phyloP scores from a whole-genome alignment of 2,797 vertebrate genomes.

The Rhadinocentrus ornatus region DNA sequence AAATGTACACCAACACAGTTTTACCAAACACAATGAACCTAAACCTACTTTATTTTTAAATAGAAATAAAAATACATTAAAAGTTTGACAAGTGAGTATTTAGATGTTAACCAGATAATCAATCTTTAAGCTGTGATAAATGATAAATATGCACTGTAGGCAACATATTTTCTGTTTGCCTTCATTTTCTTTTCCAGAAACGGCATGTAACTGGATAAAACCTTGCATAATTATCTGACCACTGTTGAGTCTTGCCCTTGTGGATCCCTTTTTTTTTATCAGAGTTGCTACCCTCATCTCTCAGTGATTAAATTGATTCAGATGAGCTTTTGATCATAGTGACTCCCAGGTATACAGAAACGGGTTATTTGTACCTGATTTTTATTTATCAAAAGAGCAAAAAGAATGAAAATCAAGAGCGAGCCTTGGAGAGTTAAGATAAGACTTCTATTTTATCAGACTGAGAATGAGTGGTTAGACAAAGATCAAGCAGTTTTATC shows the following conservation, averaged over 20 bases:
- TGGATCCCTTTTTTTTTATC: neutral
- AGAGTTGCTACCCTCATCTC: neutral
- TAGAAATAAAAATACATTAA: neutral
- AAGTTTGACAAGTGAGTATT: neutral
- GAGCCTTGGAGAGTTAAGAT: neutral
- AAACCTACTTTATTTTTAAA: neutral
- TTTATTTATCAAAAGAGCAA: neutral
- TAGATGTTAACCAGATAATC: neutral
- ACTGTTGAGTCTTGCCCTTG: neutral
- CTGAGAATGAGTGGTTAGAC: neutral
- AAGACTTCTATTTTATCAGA: neutral
- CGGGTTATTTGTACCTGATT: neutral
- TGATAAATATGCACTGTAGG: neutral
- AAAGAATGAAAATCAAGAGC: neutral
- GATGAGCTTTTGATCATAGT: neutral
- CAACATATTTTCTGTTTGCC: neutral
- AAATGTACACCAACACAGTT: neutral
- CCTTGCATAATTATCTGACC: neutral
- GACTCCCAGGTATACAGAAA: neutral
- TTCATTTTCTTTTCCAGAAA: constrained; percentile 1
- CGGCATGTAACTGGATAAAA: neutral
- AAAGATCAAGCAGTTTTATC: neutral
- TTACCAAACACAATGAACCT: neutral
- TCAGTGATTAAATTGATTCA: neutral
- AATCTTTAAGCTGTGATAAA: constrained; percentile 1